Conservation (phyloP, 1,140 invertebrate genomes). For the Micrasema longulum region DNA sequence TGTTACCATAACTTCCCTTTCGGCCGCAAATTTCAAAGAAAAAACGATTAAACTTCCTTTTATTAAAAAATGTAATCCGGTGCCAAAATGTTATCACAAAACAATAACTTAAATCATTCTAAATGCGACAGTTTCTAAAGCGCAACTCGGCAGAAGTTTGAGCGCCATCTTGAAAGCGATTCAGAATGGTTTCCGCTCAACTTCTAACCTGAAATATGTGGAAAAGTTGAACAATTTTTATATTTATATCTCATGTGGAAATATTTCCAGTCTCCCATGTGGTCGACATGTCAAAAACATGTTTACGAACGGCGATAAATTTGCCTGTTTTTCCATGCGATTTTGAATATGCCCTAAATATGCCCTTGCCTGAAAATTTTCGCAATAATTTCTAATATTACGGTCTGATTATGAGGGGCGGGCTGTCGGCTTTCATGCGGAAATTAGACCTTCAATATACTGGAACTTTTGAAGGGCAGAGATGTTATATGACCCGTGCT, state of each 20-base stretch:
- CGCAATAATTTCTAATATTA: conserved; percentile 21
- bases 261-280: conserved; percentile 1
- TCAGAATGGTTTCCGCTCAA: conserved; percentile 4
- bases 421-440: background rate
- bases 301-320: conserved; percentile 20
- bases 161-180: conserved; percentile 19
- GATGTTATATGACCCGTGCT: too few relatives aligned
- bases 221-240: conserved; percentile 17
- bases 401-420: background rate
- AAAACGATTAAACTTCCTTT: background rate
- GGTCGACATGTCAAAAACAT: conserved; percentile 30
- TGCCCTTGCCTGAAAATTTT: conserved; percentile 9
- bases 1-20: too few relatives aligned
- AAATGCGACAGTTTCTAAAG: conserved; percentile 21
- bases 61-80: conserved; percentile 7
- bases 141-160: conserved; percentile 8
- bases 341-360: conserved; percentile 33
- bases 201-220: conserved; percentile 16
- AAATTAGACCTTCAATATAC: conserved; percentile 6
- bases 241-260: conserved; percentile 10
- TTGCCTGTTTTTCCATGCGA: conserved; percentile 16
- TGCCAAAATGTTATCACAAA: conserved; percentile 14
- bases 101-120: conserved; percentile 20
- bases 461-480: background rate
- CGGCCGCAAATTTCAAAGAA: too few relatives aligned